Conservation (phyloP, 2,888 invertebrate species). For the Mimachlamys varia region DNA sequence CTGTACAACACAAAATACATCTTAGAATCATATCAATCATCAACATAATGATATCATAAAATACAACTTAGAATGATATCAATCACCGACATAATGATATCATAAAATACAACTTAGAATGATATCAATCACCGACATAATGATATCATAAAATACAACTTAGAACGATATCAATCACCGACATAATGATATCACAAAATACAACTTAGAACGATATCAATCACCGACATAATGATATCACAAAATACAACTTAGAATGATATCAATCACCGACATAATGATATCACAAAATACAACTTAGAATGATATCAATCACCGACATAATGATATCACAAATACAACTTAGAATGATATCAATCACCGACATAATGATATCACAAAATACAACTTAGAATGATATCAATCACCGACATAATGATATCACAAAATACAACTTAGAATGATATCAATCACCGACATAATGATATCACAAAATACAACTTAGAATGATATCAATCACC, state of each 20-base stretch:
- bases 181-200: slow-evolving; percentile 21
- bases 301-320: not conserved
- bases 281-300: slow-evolving; percentile 38
- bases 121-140: not conserved
- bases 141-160: slow-evolving; percentile 35
- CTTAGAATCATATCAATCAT: not conserved
- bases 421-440: slow-evolving; percentile 39
- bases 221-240: not conserved
- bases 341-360: not conserved
- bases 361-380: not conserved
- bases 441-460: not conserved
- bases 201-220: slow-evolving; percentile 19
- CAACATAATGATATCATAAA: not conserved
- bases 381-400: slow-evolving; percentile 38
- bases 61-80: slow-evolving; percentile 36
- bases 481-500: not conserved
- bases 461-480: slow-evolving; percentile 33
- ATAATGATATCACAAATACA: slow-evolving; percentile 28
- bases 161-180: not conserved
- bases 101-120: slow-evolving; percentile 38
- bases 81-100: not conserved
- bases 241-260: slow-evolving; percentile 39
- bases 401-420: not conserved
- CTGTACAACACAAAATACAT: slow-evolving; percentile 76
- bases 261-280: not conserved